Percentiles rank a stretch among this genome's conserved stretches.
Conservation (phyloP, 2,113 vertebrate species). For the Lampris megalopsis region DNA sequence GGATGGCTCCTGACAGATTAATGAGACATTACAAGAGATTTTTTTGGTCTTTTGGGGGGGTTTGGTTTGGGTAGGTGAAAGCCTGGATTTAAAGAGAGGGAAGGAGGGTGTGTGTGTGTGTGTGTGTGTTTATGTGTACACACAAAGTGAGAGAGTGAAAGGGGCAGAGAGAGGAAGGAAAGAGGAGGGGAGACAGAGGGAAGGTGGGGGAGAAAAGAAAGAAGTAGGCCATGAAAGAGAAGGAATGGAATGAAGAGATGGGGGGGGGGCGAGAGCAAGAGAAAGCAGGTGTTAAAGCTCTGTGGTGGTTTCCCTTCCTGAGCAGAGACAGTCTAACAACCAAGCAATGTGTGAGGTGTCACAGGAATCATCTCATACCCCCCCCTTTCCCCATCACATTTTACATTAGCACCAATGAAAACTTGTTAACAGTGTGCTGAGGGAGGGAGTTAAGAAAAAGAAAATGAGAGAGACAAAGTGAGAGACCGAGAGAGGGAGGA, state of each 20-base stretch:
- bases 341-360: conserved; percentile 11
- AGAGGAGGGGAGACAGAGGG: neutral
- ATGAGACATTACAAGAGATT: neutral
- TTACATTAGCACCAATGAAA: conserved; percentile 15
- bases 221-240: neutral
- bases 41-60: neutral
- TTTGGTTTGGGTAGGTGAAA: conserved; percentile 2
- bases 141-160: neutral
- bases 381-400: neutral
- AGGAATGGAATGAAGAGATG: too few species aligned
- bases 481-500: conserved; percentile 16
- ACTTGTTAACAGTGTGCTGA: conserved; percentile 20
- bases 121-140: neutral
- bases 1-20: conserved; percentile 1
- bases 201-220: neutral
- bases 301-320: conserved; percentile 28
- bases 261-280: conserved; percentile 4
- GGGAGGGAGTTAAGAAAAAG: conserved; percentile 1
- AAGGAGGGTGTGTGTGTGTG: neutral
- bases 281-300: conserved; percentile 34
- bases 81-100: neutral
- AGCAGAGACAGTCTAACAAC: neutral
- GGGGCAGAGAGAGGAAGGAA: neutral
- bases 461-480: conserved; percentile 12
- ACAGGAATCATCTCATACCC: neutral